Evolutionary conservation across 2,797 vertebrate genomes (phyloP).

Genomic region (Myotis planiceps): DNA sequence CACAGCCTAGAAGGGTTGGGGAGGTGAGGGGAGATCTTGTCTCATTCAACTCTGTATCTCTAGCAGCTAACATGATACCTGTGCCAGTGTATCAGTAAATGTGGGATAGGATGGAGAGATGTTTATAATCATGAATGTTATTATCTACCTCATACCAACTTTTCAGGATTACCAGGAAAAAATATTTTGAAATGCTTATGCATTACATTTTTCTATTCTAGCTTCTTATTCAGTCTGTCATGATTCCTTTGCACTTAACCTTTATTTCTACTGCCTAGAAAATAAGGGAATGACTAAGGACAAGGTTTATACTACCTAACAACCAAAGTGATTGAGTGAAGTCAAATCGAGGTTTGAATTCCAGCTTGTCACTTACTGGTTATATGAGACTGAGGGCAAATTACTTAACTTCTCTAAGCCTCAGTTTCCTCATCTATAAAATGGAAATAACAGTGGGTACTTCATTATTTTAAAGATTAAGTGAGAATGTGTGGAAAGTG

Average conservation of each 20-base stretch:
- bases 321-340: neutral
- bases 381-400: neutral
- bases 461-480: constrained; percentile 4
- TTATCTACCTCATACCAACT: neutral
- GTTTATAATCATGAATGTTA: neutral
- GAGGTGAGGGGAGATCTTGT: neutral
- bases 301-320: neutral
- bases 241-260: neutral
- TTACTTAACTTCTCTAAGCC: neutral
- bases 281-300: neutral
- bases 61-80: neutral
- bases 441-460: neutral
- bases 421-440: constrained; percentile 18
- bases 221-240: neutral
- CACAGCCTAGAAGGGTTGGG: neutral
- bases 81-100: neutral
- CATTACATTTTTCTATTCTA: neutral
- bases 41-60: neutral
- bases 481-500: neutral
- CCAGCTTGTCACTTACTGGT: neutral
- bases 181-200: neutral
- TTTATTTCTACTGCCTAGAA: neutral
- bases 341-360: constrained; percentile 25
- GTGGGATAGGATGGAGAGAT: neutral
- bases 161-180: neutral